Percentiles rank a stretch among this genome's conserved stretches.
phyloP scores from a whole-genome alignment of 2,797 vertebrate genomes.

The Spinibarbus caldwelli region DNA sequence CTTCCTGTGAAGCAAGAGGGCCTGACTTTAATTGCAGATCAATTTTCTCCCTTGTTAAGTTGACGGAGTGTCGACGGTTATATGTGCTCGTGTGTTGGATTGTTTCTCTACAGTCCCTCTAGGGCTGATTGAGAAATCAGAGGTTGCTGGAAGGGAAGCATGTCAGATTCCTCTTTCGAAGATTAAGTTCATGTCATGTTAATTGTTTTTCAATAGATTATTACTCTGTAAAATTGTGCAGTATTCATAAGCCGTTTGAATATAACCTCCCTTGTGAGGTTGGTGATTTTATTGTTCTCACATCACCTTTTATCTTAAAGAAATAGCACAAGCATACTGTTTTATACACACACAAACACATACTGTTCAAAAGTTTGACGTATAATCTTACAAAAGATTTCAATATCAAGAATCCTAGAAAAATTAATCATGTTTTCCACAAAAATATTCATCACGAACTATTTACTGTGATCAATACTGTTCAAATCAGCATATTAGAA shows the following conservation, averaged over 20 bases:
- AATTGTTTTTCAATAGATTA: neutral
- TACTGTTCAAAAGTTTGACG: neutral
- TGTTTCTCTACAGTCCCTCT: conserved; percentile 6
- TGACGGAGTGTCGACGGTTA: conserved; percentile 24
- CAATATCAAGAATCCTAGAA: neutral
- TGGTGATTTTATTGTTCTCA: neutral
- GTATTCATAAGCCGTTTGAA: neutral
- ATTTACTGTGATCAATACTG: neutral
- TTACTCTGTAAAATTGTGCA: neutral
- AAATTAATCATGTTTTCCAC: too few relatives aligned
- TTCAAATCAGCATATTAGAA: neutral
- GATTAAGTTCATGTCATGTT: neutral
- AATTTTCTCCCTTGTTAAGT: conserved; percentile 51
- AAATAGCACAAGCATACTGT: neutral
- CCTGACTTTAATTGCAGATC: conserved; percentile 58
- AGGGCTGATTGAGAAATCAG: conserved; percentile 17
- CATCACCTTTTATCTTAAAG: neutral
- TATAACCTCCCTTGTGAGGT: neutral
- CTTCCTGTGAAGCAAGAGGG: conserved; percentile 41
- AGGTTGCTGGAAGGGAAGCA: neutral
- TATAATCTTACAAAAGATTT: neutral
- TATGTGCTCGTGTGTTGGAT: conserved; percentile 33
- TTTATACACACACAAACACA: neutral
- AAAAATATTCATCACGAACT: neutral
- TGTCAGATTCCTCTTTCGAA: neutral